Percentiles rank a stretch among this genome's conserved stretches.
Conservation (phyloP, 2,888 invertebrate species). For the Bruchidius siliquastri region DNA sequence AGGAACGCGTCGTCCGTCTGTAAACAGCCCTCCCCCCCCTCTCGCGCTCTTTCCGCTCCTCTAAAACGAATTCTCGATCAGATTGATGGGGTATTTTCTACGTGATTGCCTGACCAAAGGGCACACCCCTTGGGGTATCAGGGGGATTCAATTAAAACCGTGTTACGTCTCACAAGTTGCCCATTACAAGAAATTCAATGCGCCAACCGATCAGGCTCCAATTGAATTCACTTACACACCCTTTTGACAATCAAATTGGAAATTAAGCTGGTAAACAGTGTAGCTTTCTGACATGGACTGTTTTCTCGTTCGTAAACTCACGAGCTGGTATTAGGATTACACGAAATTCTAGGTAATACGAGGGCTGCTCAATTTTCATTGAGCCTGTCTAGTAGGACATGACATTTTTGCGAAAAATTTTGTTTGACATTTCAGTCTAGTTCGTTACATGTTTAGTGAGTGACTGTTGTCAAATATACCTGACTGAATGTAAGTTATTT, state of each 20-base stretch:
- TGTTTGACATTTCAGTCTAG: too few relatives aligned
- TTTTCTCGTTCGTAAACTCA: background rate
- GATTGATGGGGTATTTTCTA: conserved; percentile 32
- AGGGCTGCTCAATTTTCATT: too few relatives aligned
- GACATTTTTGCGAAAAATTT: too few relatives aligned
- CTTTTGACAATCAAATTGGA: conserved; percentile 6
- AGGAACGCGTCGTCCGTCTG: background rate
- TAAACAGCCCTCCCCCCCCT: background rate
- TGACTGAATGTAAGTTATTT: too few relatives aligned
- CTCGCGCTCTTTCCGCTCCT: background rate
- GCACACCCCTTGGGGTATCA: conserved; percentile 39
- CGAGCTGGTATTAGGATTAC: background rate
- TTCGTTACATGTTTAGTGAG: too few relatives aligned
- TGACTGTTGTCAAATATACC: too few relatives aligned
- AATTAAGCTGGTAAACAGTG: conserved; percentile 6
- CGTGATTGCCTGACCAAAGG: conserved; percentile 41
- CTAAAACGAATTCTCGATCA: conserved; percentile 22
- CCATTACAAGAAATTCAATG: conserved; percentile 26
- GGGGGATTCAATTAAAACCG: conserved; percentile 41
- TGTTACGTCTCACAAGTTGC: conserved; percentile 37
- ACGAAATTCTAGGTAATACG: too few relatives aligned
- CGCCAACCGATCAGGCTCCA: conserved; percentile 6
- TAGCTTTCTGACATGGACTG: background rate
- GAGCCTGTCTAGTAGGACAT: too few relatives aligned
- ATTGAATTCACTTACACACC: conserved; percentile 9